Percentiles rank a stretch among this genome's conserved stretches.
Conservation (phyloP, 2,113 vertebrate species). For the mouse (Mus musculus) region DNA sequence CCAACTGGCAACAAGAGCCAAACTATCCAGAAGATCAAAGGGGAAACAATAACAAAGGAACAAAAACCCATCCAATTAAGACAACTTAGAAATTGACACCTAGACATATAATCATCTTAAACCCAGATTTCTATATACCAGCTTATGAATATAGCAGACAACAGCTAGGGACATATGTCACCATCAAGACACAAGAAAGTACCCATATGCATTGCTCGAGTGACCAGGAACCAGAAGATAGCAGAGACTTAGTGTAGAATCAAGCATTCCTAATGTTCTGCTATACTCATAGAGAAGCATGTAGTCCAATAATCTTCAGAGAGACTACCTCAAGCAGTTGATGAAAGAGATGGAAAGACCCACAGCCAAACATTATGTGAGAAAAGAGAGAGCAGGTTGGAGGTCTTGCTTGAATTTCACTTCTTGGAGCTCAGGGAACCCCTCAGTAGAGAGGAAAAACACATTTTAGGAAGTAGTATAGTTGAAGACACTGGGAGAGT, state of each 20-base stretch:
- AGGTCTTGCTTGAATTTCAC: neutral
- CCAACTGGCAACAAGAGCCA: neutral
- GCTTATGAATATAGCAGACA: neutral
- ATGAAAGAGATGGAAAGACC: neutral
- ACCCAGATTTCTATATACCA: neutral
- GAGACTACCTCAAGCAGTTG: neutral
- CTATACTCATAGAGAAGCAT: neutral
- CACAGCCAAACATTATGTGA: neutral
- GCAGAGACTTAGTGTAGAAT: neutral
- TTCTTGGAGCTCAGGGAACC: neutral
- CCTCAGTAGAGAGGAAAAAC: neutral
- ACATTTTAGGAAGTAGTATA: neutral
- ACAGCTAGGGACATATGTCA: neutral
- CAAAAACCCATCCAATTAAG: neutral
- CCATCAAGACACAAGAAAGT: neutral
- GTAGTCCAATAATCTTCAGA: neutral
- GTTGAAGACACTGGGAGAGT: neutral
- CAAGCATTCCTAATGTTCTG: neutral
- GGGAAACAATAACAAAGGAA: neutral
- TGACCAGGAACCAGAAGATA: neutral
- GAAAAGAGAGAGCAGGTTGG: neutral
- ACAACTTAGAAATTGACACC: neutral
- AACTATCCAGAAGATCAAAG: neutral
- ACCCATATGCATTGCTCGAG: neutral
- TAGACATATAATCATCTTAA: neutral